Base-by-base conservation (phyloP, 1,140 invertebrate genomes). In the Heterodera schachtii region DNA sequence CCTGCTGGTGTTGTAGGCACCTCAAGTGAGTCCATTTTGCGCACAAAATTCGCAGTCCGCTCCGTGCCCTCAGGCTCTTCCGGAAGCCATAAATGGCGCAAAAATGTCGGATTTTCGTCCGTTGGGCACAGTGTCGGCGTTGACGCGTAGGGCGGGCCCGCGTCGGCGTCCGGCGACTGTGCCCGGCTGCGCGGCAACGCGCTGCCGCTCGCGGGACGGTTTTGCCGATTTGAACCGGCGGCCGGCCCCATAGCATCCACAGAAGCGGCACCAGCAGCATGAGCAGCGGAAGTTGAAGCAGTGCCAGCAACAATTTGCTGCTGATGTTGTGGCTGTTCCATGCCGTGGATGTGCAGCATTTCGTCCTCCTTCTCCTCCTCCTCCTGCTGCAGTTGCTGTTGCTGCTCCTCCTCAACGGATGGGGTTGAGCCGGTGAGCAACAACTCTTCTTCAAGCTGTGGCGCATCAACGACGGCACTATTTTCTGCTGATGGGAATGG, bases 21-120 rank as follows among this genome's bases (percentile, higher is more conserved):
- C n/a, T 78, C 76, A 44, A 81, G 57, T 31, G 80, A 81, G 57
- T 81, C 57, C 74, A 81, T 81, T 81, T 73, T 81, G 49, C 71
- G 75, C 16, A 78, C 49, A 79, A 81, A 81, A 81, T 81, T 81
- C n/a, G 80, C 9, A 7, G 66, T 49, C 43, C 64, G 41, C 44
- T 46, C n/a, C 21, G 64, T 69, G n/a, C 46, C 69, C 47, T 67
- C 76, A 9, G 52, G 64, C 16, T 78, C 69, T 19, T 69, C 31
- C 0, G 44, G 69, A 31, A 78, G 46, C 52, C 76, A 69, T 44
- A 60, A 43, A 46, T 78, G 76, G 0, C 76, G 76, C 5, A 78
- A 9, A 78, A 78, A 78, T 19, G 52, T 78, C 46, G 76, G n/a
- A 3, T 21, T 46, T 46, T 78, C 76, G 21, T 19, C 52, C 16